A percentile compares a stretch with the other conserved stretches of the same genome.
Evolutionary conservation across 2,797 vertebrate genomes (phyloP).

Genomic region (Sternarchorhynchus goeldii): DNA sequence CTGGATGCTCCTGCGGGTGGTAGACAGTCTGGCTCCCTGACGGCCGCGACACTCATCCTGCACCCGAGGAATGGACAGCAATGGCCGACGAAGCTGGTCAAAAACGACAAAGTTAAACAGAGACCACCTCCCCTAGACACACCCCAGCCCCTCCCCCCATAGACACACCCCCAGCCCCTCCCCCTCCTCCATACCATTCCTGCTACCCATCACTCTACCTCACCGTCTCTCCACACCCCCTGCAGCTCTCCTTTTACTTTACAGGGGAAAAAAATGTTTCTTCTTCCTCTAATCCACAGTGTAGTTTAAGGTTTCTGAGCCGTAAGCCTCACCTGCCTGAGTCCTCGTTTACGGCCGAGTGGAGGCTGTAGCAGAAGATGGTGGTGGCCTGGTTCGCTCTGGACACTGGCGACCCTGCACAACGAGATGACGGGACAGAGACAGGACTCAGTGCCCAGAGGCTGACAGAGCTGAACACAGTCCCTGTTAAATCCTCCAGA

Average conservation of each 20-base stretch:
- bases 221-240: too few species aligned
- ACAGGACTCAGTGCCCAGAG: background rate
- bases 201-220: too few species aligned
- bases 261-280: background rate
- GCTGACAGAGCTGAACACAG: conserved; percentile 41
- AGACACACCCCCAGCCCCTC: too few species aligned
- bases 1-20: conserved; percentile 93
- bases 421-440: conserved; percentile 45
- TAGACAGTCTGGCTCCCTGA: conserved; percentile 89
- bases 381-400: conserved; percentile 97
- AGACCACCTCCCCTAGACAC: too few species aligned
- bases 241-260: too few species aligned
- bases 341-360: conserved; percentile 90
- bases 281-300: background rate
- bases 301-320: background rate
- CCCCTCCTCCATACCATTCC: background rate
- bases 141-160: too few species aligned
- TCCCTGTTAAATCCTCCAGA: conserved; percentile 46
- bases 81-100: conserved; percentile 87
- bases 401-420: conserved; percentile 94
- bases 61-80: conserved; percentile 92
- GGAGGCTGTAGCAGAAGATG: conserved; percentile 94
- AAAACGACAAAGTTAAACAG: conserved; percentile 13
- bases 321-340: conserved; percentile 85
- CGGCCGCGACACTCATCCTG: conserved; percentile 85